A percentile compares a stretch with the other conserved stretches of the same genome.
Conservation (phyloP, 2,113 vertebrate genomes). For the Pelmatolapia mariae region DNA sequence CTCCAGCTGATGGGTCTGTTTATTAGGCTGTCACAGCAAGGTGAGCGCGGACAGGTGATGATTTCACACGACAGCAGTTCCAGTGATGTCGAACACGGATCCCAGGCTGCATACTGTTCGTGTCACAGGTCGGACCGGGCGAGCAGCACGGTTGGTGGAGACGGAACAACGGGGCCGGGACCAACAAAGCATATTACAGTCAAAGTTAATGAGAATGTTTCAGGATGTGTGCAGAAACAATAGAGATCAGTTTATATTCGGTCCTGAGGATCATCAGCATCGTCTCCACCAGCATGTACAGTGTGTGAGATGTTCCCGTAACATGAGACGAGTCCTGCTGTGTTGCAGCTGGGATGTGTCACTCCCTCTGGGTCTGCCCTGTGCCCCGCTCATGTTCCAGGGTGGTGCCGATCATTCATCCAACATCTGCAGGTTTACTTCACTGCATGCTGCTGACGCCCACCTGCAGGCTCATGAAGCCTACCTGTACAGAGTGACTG, state of each 20-base stretch:
- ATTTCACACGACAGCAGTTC: not conserved
- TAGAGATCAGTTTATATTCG: not conserved
- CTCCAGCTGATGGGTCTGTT: not conserved
- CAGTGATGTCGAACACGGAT: not conserved
- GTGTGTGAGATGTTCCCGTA: not conserved
- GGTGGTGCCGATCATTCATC: not conserved
- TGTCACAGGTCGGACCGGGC: not conserved
- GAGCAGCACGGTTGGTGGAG: not conserved
- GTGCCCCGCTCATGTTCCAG: not conserved
- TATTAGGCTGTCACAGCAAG: not conserved
- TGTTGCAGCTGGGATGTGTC: not conserved
- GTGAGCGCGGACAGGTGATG: not conserved
- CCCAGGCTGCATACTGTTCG: accelerated
- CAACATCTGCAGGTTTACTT: not conserved
- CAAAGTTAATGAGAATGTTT: not conserved
- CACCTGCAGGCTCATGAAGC: not conserved
- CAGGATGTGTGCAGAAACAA: accelerated
- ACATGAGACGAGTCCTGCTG: not conserved
- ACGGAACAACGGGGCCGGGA: not conserved
- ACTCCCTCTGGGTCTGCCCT: not conserved
- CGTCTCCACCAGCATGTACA: not conserved
- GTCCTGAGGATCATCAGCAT: not conserved
- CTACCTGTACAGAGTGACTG: not conserved
- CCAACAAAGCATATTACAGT: not conserved
- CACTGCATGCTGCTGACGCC: not conserved